Conservation (phyloP, 2,888 invertebrate genomes). For the Caenorhabditis sulstoni region DNA sequence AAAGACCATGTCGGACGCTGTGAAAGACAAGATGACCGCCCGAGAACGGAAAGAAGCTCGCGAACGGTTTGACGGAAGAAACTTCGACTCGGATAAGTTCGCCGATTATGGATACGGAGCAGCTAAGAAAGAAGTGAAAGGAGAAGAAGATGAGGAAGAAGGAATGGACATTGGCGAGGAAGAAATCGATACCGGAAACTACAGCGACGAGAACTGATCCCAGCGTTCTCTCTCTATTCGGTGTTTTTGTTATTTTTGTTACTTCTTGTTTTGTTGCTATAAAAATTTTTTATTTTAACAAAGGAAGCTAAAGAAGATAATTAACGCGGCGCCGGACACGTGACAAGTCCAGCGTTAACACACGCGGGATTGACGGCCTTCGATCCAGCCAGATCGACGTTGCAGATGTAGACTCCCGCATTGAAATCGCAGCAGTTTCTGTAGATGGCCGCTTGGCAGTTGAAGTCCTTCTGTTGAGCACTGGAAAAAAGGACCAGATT, state of each 20-base stretch:
- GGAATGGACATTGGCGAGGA: slow-evolving; percentile 33
- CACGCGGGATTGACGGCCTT: slow-evolving; percentile 54
- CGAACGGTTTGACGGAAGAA: slow-evolving; percentile 46
- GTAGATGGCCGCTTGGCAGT: slow-evolving; percentile 61
- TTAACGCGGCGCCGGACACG: slow-evolving; percentile 48
- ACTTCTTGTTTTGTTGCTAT: slow-evolving; percentile 12
- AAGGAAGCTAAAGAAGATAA: background rate
- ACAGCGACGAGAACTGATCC: slow-evolving; percentile 43
- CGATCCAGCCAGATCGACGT: slow-evolving; percentile 49
- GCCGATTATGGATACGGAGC: slow-evolving; percentile 46
- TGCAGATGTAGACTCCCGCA: slow-evolving; percentile 66
- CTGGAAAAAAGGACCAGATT: slow-evolving; percentile 25
- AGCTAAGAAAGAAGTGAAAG: slow-evolving; percentile 36
- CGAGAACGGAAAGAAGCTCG: slow-evolving; percentile 43
- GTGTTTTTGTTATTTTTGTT: slow-evolving; percentile 22
- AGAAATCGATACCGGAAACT: slow-evolving; percentile 33
- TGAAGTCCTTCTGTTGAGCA: slow-evolving; percentile 57
- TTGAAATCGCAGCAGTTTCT: slow-evolving; percentile 61
- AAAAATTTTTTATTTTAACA: slow-evolving; percentile 1
- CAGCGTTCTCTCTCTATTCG: background rate
- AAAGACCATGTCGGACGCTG: slow-evolving; percentile 61
- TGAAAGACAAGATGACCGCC: slow-evolving; percentile 60
- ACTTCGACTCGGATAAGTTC: slow-evolving; percentile 54
- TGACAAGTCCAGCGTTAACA: slow-evolving; percentile 48
- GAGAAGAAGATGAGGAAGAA: slow-evolving; percentile 43